Conservation (phyloP, 2,797 vertebrate species). For the Spheniscus humboldti region DNA sequence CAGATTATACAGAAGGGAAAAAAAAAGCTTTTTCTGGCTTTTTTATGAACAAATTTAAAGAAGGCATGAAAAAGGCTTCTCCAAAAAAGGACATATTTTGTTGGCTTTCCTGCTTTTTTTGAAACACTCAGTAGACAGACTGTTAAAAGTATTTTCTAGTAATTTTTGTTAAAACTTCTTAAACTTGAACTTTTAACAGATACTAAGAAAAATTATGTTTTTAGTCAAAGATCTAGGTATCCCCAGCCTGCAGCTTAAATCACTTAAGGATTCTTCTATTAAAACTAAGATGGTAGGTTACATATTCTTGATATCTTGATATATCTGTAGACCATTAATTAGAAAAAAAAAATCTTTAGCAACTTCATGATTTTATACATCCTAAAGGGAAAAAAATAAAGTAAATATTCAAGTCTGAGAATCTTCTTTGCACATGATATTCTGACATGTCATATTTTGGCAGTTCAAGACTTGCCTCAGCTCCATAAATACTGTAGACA, state of each 20-base stretch:
- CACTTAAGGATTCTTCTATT: background rate
- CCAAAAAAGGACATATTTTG: background rate
- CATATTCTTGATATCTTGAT: background rate
- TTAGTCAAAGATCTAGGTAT: background rate
- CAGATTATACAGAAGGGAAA: background rate
- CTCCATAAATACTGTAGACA: background rate
- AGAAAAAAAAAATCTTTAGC: background rate
- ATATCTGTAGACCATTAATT: background rate
- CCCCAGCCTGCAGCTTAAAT: background rate
- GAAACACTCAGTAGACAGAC: background rate
- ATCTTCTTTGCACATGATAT: background rate
- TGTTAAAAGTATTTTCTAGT: background rate
- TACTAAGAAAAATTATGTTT: background rate
- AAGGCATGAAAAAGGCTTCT: background rate
- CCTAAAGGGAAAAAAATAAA: background rate
- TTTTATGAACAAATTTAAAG: background rate
- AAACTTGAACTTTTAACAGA: background rate
- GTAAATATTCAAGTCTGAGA: background rate
- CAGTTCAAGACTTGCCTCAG: background rate
- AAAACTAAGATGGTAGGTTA: background rate
- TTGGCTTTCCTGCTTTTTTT: background rate
- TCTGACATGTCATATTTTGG: background rate
- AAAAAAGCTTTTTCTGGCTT: background rate
- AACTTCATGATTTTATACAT: background rate
- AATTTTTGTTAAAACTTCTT: background rate